Conservation (phyloP, 2,888 invertebrate genomes). For the Drepana falcataria region DNA sequence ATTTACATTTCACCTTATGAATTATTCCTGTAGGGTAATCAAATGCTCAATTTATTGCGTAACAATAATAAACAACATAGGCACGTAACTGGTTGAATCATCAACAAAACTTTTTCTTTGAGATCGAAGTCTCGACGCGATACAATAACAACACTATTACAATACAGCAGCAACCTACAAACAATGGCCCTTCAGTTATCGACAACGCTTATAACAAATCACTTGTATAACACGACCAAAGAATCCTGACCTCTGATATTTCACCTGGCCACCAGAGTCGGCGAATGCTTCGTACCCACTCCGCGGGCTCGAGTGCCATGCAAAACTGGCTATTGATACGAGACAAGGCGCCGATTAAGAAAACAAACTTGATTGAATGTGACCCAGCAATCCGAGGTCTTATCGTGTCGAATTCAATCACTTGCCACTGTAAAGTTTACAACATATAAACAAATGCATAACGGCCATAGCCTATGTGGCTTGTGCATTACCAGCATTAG, state of each 20-base stretch:
- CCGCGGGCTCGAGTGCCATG: slow-evolving; percentile 24
- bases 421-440: slow-evolving; percentile 22
- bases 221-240: slow-evolving; percentile 42
- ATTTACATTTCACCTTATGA: neutral
- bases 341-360: slow-evolving; percentile 56
- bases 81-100: neutral
- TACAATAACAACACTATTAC: slow-evolving; percentile 41
- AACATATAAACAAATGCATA: neutral
- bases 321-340: slow-evolving; percentile 29
- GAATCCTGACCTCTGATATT: slow-evolving; percentile 32
- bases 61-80: neutral
- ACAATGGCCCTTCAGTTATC: slow-evolving; percentile 62
- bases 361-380: slow-evolving; percentile 57
- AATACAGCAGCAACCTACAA: slow-evolving; percentile 45
- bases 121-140: slow-evolving; percentile 3
- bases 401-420: slow-evolving; percentile 49
- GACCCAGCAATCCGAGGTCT: slow-evolving; percentile 39
- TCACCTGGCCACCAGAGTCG: slow-evolving; percentile 20
- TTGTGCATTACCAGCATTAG: too few relatives aligned
- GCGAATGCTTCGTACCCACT: slow-evolving; percentile 7
- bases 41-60: neutral
- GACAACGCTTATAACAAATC: slow-evolving; percentile 55
- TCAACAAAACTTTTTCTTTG: neutral
- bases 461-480: slow-evolving; percentile 1
- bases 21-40: neutral